phyloP scores from a whole-genome alignment of 2,113 vertebrate species.

The Eudyptes chrysolophus region DNA sequence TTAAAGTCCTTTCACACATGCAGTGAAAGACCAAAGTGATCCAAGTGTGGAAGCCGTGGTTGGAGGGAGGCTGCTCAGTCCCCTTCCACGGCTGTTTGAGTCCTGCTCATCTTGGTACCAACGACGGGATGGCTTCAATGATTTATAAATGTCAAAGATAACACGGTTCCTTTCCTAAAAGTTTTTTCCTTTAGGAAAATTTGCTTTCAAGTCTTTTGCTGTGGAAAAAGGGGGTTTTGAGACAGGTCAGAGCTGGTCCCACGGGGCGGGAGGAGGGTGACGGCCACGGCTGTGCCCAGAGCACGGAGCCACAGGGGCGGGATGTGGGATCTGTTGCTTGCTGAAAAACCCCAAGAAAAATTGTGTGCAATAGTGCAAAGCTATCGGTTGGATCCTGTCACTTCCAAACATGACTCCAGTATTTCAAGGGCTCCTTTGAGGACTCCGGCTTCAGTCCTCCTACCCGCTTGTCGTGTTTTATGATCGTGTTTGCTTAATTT shows the following conservation, averaged over 20 bases:
- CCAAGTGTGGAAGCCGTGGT: background rate
- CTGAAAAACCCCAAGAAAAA: background rate
- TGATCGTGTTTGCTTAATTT: background rate
- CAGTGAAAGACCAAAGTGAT: background rate
- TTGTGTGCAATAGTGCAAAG: background rate
- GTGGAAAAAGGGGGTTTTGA: background rate
- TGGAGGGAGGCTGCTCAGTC: background rate
- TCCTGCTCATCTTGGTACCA: background rate
- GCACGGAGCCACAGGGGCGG: background rate
- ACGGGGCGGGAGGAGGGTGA: background rate
- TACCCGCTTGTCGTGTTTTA: background rate
- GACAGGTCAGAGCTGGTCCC: background rate
- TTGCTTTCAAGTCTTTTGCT: background rate
- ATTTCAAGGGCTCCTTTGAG: background rate
- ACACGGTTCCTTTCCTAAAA: background rate
- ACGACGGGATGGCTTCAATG: fast-evolving
- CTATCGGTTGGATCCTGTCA: background rate
- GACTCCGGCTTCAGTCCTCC: background rate
- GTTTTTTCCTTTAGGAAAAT: background rate
- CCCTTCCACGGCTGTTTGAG: background rate
- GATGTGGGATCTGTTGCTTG: background rate
- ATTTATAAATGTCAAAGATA: background rate
- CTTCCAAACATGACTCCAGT: background rate
- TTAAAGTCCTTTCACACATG: slow-evolving; percentile 31
- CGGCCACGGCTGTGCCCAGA: background rate